Evolutionary conservation across 2,888 invertebrate species (phyloP), one percentile per base, ranked within the genome.

Genomic region (Calameuta filiformis): DNA sequence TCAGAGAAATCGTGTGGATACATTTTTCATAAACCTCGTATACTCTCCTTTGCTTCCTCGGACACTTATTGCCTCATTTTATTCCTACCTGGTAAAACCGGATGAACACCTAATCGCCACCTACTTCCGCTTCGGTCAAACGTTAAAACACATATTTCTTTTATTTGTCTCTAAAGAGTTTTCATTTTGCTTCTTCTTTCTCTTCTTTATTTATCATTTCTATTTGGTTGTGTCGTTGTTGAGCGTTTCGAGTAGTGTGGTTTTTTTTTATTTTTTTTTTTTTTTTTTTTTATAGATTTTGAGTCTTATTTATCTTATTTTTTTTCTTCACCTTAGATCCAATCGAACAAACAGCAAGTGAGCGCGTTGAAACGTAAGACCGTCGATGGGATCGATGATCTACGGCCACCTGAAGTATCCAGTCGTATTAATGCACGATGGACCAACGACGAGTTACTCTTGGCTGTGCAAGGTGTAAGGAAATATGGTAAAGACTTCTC

Each of bases 331-430:
- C 92, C 91, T 73, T 92, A 98, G 98, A 98, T 99, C 78, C 99
- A 99, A 92, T 96, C 96, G 85, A 98, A 98, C 92, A 98, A 98
- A 90, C 98, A 98, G 92, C 95, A 96, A 88, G 94, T 98, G 83
- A 97, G 98, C 89, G 94, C 96, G 73, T 93, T 97, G 89, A 97
- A 97, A 91, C 95, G 96, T 79, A 97, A 97, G 92, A 95, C 93
- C 86, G 93, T 91, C 35, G 92, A 92, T 81, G 94, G 94, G 37
- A 92, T 96, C 35, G 95, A 95, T 79, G 94, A 95, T 78, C 91
- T 94, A 77, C 93, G 95, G 87, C 93, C 93, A 71, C 93, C 93
- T 69, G 95, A 95, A 87, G 93, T 94, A 12, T 93, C 94, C 23
- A 94, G 93, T 85, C 95, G 97, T 86, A 95, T 97, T 76, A 97